Evolutionary conservation across 2,113 vertebrate genomes (phyloP).

Genomic region (Micromys minutus): DNA sequence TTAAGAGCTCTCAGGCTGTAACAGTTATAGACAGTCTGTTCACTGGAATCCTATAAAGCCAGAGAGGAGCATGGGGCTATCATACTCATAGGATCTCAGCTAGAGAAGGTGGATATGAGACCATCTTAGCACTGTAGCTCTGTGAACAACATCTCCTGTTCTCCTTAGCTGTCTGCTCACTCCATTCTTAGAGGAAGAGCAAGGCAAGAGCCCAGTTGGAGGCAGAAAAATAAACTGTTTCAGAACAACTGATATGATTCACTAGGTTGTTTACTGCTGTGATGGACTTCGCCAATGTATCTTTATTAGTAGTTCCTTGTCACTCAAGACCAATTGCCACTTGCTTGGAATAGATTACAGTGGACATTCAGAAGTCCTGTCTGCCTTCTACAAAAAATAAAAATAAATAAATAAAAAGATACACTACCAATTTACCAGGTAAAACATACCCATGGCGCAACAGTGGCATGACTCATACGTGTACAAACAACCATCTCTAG

Average conservation of each 20-base stretch:
- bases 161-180: not conserved
- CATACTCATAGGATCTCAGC: not conserved
- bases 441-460: not conserved
- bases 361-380: not conserved
- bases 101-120: not conserved
- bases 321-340: not conserved
- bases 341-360: not conserved
- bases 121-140: not conserved
- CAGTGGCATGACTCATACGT: not conserved
- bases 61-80: not conserved
- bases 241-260: not conserved
- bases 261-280: not conserved
- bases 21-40: not conserved
- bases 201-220: not conserved
- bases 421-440: not conserved
- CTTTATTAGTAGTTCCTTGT: not conserved
- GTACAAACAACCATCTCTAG: not conserved
- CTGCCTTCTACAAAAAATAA: not conserved
- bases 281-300: not conserved
- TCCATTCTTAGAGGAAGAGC: not conserved
- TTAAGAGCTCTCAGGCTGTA: not conserved
- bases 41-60: not conserved
- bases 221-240: not conserved
- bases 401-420: too few relatives aligned
- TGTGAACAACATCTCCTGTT: not conserved